Conservation (phyloP, 2,888 invertebrate species). For the Icerya purchasi region DNA sequence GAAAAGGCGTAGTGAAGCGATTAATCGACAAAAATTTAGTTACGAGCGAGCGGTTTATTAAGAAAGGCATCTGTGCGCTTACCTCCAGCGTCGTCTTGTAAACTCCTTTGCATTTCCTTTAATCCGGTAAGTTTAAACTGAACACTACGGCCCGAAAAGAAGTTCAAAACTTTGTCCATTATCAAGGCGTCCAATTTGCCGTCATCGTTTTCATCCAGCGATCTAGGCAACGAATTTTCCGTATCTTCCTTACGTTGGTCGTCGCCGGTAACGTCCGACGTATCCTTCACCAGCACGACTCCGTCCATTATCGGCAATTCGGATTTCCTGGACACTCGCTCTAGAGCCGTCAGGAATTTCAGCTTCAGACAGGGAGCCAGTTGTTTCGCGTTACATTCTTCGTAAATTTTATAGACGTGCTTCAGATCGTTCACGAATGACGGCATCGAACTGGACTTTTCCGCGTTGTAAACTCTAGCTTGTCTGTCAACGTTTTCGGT, state of each 20-base stretch:
- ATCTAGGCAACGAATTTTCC: constrained; percentile 46
- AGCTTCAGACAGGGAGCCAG: constrained; percentile 52
- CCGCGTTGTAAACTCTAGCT: constrained; percentile 2
- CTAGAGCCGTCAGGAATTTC: constrained; percentile 54
- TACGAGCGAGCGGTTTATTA: too few species aligned
- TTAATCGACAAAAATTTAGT: too few species aligned
- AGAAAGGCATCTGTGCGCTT: too few species aligned
- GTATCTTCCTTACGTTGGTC: constrained; percentile 23
- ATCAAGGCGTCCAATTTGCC: constrained; percentile 33
- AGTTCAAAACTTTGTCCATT: constrained; percentile 46
- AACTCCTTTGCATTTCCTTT: constrained; percentile 36
- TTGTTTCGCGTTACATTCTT: constrained; percentile 44
- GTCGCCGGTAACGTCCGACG: constrained; percentile 20
- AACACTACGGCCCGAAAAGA: constrained; percentile 55
- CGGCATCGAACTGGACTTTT: neutral
- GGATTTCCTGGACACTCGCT: constrained; percentile 31
- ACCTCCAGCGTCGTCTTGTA: constrained; percentile 32
- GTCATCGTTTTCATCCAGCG: constrained; percentile 45
- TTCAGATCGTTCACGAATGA: constrained; percentile 8
- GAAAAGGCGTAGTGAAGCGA: too few species aligned
- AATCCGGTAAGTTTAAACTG: constrained; percentile 49
- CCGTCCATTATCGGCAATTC: constrained; percentile 48
- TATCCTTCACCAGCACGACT: constrained; percentile 47
- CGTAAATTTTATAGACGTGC: constrained; percentile 30
- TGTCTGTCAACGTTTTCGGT: constrained; percentile 2